phyloP scores from a whole-genome alignment of 1,140 invertebrate genomes.

The Penaeus indicus region DNA sequence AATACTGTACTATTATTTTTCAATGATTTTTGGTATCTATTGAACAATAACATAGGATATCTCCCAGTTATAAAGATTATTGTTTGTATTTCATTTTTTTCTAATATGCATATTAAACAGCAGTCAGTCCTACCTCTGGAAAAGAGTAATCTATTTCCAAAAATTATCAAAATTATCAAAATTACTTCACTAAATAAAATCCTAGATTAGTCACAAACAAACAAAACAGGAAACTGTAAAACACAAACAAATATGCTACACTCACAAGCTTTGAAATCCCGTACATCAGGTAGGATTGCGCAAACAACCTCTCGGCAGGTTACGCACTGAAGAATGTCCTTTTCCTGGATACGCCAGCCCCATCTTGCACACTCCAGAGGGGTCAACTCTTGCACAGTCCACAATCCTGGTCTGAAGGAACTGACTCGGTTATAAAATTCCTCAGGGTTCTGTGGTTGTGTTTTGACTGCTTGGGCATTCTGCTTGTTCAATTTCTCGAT shows the following conservation, averaged over 20 bases:
- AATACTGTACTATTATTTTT: no score
- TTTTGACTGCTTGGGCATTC: not conserved
- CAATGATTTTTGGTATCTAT: no score
- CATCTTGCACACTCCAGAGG: slow-evolving; percentile 49
- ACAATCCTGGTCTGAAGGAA: slow-evolving; percentile 40
- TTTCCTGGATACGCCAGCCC: slow-evolving; percentile 42
- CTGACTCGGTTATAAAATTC: slow-evolving; percentile 41
- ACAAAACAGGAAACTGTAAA: not conserved
- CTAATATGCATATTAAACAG: no score
- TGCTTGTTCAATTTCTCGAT: no score
- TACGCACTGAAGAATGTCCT: slow-evolving; percentile 49
- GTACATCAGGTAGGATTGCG: slow-evolving; percentile 17
- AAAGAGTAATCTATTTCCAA: no score
- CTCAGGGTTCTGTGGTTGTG: slow-evolving; percentile 12
- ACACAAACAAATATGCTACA: not conserved
- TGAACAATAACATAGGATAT: no score
- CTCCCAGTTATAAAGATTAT: no score
- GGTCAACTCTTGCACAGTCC: slow-evolving; percentile 31
- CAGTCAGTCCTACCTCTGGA: no score
- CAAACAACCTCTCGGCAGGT: slow-evolving; percentile 46
- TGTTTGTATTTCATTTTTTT: no score
- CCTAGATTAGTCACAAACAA: not conserved
- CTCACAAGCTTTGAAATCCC: slow-evolving; percentile 31
- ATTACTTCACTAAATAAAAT: not conserved
- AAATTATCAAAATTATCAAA: not conserved